These are phyloP conservation scores for Luperina nickerlii DNA, from an alignment of 2,888 invertebrate genomes.

Conservation along the genomic window DNA sequence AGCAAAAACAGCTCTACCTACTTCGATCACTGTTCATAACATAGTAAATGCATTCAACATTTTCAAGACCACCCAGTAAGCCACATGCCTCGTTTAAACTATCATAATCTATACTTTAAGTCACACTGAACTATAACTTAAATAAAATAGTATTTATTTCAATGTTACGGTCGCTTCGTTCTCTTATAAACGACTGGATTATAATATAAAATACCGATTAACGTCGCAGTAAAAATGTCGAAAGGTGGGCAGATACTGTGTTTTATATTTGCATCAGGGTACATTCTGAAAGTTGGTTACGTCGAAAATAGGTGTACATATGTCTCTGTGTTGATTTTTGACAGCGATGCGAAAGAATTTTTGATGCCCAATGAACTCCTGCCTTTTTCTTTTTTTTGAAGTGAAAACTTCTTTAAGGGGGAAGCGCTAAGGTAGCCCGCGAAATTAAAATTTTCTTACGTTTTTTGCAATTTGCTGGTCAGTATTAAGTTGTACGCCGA, in stretches of 20 bases:
- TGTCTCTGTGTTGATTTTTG: too few relatives aligned
- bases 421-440: too few relatives aligned
- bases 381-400: too few relatives aligned
- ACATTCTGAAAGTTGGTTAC: background rate
- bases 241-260: conserved; percentile 37
- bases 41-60: conserved; percentile 8
- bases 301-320: background rate
- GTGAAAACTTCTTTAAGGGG: too few relatives aligned
- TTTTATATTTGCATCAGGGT: conserved; percentile 11
- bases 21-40: too few relatives aligned
- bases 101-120: conserved; percentile 26
- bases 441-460: too few relatives aligned
- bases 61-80: conserved; percentile 36
- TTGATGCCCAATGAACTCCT: too few relatives aligned
- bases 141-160: conserved; percentile 64
- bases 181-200: conserved; percentile 48
- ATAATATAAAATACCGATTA: conserved; percentile 76
- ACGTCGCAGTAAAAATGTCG: conserved; percentile 72
- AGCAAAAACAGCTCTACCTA: too few relatives aligned
- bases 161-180: conserved; percentile 61
- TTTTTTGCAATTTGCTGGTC: too few relatives aligned
- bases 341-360: too few relatives aligned
- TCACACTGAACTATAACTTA: conserved; percentile 34
- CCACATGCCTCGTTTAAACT: background rate
- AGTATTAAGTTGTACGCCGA: too few relatives aligned